phyloP scores from a whole-genome alignment of 2,797 vertebrate species.

The Cuculus canorus region DNA sequence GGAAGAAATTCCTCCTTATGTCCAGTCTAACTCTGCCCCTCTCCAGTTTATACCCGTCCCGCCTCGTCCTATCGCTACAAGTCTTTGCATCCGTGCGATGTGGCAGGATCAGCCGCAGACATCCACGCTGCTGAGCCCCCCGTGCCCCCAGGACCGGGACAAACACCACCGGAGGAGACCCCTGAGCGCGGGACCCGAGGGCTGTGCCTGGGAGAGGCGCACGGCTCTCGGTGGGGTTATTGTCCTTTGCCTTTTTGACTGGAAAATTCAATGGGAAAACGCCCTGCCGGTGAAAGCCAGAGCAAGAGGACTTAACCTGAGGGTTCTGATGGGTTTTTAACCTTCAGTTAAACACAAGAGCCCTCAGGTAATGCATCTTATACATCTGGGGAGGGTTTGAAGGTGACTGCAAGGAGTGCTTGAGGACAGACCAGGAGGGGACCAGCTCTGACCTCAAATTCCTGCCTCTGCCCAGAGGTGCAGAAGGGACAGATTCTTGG shows the following conservation, averaged over 20 bases:
- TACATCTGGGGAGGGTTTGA: neutral
- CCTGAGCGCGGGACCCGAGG: accelerated
- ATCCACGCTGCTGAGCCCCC: accelerated
- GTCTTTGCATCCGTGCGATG: too few species aligned
- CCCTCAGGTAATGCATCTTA: neutral
- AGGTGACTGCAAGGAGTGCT: neutral
- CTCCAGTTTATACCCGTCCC: too few species aligned
- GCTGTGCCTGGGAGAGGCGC: neutral
- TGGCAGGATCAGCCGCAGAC: too few species aligned
- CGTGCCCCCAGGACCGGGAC: accelerated
- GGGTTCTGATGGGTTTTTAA: neutral
- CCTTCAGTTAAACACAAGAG: neutral
- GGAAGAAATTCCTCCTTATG: too few species aligned
- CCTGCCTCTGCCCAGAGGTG: neutral
- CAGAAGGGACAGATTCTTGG: neutral
- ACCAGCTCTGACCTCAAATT: neutral
- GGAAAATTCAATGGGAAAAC: neutral
- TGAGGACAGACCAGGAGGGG: neutral
- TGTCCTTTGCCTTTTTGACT: neutral
- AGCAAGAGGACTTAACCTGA: accelerated
- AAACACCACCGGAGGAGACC: neutral
- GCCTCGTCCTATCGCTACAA: too few species aligned
- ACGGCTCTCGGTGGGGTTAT: neutral
- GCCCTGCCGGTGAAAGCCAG: neutral
- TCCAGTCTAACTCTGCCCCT: too few species aligned